These are phyloP conservation scores for Paramisgurnus dabryanus DNA, from an alignment of 2,113 vertebrate genomes.

Conservation along the genomic window DNA sequence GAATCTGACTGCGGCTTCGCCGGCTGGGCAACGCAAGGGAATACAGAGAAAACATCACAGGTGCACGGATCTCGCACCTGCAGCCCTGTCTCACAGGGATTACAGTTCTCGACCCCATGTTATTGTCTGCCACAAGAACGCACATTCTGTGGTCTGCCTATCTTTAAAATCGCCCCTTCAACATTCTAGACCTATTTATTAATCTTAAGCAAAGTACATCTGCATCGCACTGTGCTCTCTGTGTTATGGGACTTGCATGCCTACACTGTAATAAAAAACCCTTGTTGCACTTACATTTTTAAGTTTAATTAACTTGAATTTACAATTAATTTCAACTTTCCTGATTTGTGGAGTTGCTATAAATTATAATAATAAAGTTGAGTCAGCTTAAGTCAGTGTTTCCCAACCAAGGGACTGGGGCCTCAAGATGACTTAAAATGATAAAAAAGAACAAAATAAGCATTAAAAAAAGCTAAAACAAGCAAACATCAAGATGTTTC, in stretches of 20 bases:
- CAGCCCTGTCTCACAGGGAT: conserved; percentile 46
- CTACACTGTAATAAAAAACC: neutral
- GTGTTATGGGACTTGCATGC: neutral
- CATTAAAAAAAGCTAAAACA: too few species aligned
- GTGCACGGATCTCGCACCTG: conserved; percentile 66
- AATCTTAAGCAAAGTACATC: neutral
- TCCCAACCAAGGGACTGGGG: too few species aligned
- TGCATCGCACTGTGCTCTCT: neutral
- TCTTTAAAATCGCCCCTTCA: neutral
- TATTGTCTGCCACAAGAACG: neutral
- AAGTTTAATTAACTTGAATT: too few species aligned
- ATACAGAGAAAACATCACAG: conserved; percentile 63
- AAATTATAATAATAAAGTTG: too few species aligned
- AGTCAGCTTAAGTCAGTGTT: too few species aligned
- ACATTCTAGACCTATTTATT: neutral
- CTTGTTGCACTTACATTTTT: too few species aligned
- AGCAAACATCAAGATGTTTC: too few species aligned
- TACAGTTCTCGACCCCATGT: conserved; percentile 25
- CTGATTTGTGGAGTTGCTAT: too few species aligned
- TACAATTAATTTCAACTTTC: too few species aligned
- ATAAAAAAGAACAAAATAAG: too few species aligned
- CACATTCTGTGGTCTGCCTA: conserved; percentile 10
- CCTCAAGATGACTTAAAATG: too few species aligned
- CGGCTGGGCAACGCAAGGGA: conserved; percentile 48
- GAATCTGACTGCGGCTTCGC: conserved; percentile 49